Conservation (phyloP, 2,888 invertebrate species). For the Augiades crinisus region DNA sequence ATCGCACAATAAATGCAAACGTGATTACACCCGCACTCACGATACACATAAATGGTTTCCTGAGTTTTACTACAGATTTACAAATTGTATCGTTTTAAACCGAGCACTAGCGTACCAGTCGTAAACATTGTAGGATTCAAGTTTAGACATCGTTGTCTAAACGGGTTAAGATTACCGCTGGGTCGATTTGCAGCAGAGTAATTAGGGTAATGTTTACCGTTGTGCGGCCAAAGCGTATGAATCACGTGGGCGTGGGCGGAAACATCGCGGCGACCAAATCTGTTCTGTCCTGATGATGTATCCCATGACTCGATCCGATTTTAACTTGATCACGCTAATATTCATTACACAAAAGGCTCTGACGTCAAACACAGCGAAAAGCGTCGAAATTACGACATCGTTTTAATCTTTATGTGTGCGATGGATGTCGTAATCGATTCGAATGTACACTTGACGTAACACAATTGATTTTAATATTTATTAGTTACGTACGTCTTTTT, state of each 20-base stretch:
- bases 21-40: background rate
- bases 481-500: background rate
- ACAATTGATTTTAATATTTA: background rate
- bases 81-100: background rate
- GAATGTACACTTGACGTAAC: background rate
- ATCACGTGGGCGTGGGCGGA: conserved; percentile 70
- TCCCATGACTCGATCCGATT: conserved; percentile 47
- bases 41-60: background rate
- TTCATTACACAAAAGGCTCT: conserved; percentile 39
- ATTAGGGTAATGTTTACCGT: conserved; percentile 73
- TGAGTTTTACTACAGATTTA: background rate
- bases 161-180: conserved; percentile 24
- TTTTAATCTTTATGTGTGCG: background rate
- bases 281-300: conserved; percentile 56
- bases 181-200: conserved; percentile 49
- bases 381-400: conserved; percentile 28
- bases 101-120: background rate
- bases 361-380: conserved; percentile 38
- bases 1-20: background rate
- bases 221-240: conserved; percentile 66
- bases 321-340: conserved; percentile 56
- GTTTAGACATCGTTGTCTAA: conserved; percentile 21
- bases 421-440: background rate
- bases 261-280: conserved; percentile 58
- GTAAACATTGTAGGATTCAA: background rate